phyloP scores from a whole-genome alignment of 2,888 invertebrate species.

The Hemaris fuciformis region DNA sequence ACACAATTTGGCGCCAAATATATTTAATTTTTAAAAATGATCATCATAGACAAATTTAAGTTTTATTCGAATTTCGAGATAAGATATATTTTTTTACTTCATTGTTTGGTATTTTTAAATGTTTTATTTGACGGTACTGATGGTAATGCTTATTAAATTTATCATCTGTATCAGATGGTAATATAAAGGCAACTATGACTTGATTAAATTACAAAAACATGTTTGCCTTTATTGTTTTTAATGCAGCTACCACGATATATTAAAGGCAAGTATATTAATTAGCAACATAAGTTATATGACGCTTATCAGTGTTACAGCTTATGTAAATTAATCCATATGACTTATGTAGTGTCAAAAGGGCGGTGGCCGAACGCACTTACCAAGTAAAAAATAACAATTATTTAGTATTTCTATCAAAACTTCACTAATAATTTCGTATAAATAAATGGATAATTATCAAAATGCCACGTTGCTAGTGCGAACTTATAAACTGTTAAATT shows the following conservation, averaged over 20 bases:
- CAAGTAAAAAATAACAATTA: not conserved
- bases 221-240: too few relatives aligned
- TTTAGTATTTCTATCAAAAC: constrained; percentile 8
- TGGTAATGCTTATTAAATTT: too few relatives aligned
- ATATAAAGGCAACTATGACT: too few relatives aligned
- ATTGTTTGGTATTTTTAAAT: too few relatives aligned
- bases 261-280: not conserved
- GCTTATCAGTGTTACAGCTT: not conserved
- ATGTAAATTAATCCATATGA: not conserved
- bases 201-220: too few relatives aligned
- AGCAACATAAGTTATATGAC: not conserved
- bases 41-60: too few relatives aligned
- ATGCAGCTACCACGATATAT: too few relatives aligned
- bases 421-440: constrained; percentile 3
- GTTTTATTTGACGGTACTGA: too few relatives aligned
- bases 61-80: not conserved
- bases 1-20: not conserved
- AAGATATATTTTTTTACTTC: not conserved
- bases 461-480: constrained; percentile 6
- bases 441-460: constrained; percentile 8
- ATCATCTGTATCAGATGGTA: too few relatives aligned
- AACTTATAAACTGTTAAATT: constrained; percentile 9
- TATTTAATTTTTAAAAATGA: too few relatives aligned
- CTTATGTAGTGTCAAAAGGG: constrained; percentile 4
- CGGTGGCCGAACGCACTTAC: not conserved